Percentiles rank a stretch among this genome's conserved stretches.
phyloP scores from a whole-genome alignment of 2,888 invertebrate genomes.

The Pammene aurita region DNA sequence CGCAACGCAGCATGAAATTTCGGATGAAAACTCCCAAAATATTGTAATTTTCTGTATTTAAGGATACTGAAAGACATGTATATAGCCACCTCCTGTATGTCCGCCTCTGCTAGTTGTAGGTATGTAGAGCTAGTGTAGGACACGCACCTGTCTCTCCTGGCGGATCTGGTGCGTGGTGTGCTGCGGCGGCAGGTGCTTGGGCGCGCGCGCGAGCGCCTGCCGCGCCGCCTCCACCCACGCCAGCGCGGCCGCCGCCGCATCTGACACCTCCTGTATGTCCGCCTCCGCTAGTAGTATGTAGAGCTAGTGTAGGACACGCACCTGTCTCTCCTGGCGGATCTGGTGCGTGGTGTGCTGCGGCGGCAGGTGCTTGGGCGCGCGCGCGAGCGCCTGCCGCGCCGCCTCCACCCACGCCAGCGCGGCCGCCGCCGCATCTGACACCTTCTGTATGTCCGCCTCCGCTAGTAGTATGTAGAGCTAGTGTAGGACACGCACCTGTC shows the following conservation, averaged over 20 bases:
- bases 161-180: conserved; percentile 91
- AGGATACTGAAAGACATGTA: no score
- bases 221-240: conserved; percentile 93
- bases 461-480: no score
- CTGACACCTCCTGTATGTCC: conserved; percentile 88
- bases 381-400: conserved; percentile 86
- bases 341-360: conserved; percentile 91
- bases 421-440: conserved; percentile 86
- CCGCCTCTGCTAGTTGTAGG: no score
- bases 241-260: conserved; percentile 87
- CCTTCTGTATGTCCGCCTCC: conserved; percentile 88
- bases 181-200: conserved; percentile 88
- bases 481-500: conserved; percentile 82
- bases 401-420: conserved; percentile 93
- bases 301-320: conserved; percentile 59
- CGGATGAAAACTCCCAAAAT: no score
- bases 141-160: conserved; percentile 87
- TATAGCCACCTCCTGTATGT: no score
- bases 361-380: conserved; percentile 86
- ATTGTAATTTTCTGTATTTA: no score
- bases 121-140: no score
- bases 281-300: conserved; percentile 88
- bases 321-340: conserved; percentile 90
- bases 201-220: conserved; percentile 84
- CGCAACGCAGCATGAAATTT: no score